Percentiles rank a stretch among this genome's conserved stretches.
Conservation (phyloP, 2,888 invertebrate genomes). For the Pristionchus fissidentatus region DNA sequence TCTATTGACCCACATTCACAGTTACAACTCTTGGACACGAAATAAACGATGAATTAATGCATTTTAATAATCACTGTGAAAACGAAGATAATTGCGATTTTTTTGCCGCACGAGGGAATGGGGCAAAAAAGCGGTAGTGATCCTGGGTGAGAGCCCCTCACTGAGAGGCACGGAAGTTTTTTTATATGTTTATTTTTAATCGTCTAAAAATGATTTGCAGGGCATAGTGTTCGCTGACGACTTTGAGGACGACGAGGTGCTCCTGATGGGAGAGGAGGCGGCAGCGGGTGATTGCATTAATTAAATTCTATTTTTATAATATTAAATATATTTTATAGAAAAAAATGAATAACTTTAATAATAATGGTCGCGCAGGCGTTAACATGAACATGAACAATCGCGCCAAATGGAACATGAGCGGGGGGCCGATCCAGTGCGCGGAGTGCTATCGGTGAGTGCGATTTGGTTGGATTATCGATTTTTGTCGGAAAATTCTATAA, state of each 20-base stretch:
- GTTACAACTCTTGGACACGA: too few relatives aligned
- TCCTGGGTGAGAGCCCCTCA: too few relatives aligned
- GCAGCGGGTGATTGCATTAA: background rate
- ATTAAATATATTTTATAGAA: background rate
- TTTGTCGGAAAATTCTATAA: background rate
- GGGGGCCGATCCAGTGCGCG: slow-evolving; percentile 62
- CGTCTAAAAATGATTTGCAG: slow-evolving; percentile 18
- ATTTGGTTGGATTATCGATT: background rate
- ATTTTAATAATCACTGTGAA: too few relatives aligned
- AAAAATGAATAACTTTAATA: background rate
- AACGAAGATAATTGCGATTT: too few relatives aligned
- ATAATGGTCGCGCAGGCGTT: slow-evolving; percentile 1
- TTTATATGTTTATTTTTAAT: background rate
- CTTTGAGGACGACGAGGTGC: slow-evolving; percentile 58
- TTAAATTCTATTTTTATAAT: too few relatives aligned
- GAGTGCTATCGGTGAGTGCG: slow-evolving; percentile 64
- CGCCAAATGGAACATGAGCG: slow-evolving; percentile 54
- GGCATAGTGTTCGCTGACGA: slow-evolving; percentile 66
- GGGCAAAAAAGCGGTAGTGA: too few relatives aligned
- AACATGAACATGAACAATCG: too few relatives aligned
- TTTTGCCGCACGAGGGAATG: too few relatives aligned
- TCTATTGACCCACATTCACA: too few relatives aligned
- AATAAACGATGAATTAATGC: too few relatives aligned
- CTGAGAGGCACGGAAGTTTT: too few relatives aligned
- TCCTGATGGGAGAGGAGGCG: slow-evolving; percentile 48